Evolutionary conservation across 2,797 vertebrate species (phyloP).

Genomic region (Argya squamiceps): DNA sequence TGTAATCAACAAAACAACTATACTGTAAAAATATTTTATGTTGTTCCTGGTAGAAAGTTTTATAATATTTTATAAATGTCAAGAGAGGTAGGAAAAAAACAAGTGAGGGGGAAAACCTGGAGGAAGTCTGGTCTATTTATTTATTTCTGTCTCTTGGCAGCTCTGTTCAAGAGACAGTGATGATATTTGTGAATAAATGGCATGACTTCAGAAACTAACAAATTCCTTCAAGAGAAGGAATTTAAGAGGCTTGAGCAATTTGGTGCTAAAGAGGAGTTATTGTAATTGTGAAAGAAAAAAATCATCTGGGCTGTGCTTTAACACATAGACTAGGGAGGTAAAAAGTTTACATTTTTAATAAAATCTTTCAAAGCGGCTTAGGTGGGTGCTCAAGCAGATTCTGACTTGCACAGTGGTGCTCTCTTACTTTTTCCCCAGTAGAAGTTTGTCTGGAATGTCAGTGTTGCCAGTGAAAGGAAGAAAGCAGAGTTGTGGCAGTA

Average conservation of each 20-base stretch:
- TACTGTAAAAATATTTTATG: conserved; percentile 32
- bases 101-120: neutral
- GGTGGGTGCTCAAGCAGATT: neutral
- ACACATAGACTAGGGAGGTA: neutral
- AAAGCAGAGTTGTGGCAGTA: neutral
- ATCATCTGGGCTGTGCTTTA: neutral
- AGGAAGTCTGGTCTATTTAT: neutral
- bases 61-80: conserved; percentile 41
- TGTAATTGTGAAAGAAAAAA: neutral
- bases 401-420: neutral
- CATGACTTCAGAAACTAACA: neutral
- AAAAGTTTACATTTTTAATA: neutral
- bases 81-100: neutral
- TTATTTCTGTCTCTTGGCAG: neutral
- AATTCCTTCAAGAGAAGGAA: neutral
- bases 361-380: neutral
- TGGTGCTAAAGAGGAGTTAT: neutral
- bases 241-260: neutral
- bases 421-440: neutral
- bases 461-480: neutral
- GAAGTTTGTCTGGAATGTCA: neutral
- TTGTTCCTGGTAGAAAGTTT: conserved; percentile 25
- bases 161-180: neutral
- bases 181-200: conserved; percentile 5
- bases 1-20: conserved; percentile 43